Evolutionary conservation across 2,888 invertebrate species (phyloP).

Genomic region (Stenolophus ochropezus): DNA sequence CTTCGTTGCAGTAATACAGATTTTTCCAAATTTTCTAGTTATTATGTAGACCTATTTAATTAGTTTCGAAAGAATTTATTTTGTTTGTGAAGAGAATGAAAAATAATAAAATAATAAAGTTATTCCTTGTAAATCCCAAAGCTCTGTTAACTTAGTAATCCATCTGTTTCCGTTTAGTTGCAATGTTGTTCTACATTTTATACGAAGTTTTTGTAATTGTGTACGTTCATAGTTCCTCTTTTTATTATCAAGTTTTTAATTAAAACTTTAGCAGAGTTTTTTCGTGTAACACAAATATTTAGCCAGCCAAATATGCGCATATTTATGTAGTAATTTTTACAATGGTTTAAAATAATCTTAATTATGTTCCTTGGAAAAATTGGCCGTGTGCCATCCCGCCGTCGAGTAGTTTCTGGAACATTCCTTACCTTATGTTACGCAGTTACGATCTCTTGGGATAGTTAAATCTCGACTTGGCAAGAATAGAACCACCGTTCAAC

Average conservation of each 20-base stretch:
- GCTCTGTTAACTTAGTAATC: background rate
- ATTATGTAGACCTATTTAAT: too few relatives aligned
- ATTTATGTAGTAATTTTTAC: background rate
- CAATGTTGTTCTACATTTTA: background rate
- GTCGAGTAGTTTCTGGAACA: background rate
- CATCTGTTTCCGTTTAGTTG: background rate
- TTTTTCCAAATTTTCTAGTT: too few relatives aligned
- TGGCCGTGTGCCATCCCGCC: background rate
- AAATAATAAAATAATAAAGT: background rate
- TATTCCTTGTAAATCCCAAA: background rate
- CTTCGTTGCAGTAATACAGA: too few relatives aligned
- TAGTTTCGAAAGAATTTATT: background rate
- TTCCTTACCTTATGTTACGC: conserved; percentile 14
- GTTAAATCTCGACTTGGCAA: conserved; percentile 13
- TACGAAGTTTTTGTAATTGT: background rate
- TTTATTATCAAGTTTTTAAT: background rate
- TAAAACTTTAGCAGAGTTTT: background rate
- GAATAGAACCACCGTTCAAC: conserved; percentile 13
- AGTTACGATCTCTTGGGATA: background rate
- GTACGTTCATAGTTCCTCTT: background rate
- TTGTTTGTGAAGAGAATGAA: background rate
- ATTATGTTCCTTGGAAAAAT: background rate
- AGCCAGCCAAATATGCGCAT: background rate
- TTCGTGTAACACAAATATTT: background rate
- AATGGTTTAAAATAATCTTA: background rate